phyloP scores from a whole-genome alignment of 2,113 vertebrate genomes.

The Microcebus murinus region DNA sequence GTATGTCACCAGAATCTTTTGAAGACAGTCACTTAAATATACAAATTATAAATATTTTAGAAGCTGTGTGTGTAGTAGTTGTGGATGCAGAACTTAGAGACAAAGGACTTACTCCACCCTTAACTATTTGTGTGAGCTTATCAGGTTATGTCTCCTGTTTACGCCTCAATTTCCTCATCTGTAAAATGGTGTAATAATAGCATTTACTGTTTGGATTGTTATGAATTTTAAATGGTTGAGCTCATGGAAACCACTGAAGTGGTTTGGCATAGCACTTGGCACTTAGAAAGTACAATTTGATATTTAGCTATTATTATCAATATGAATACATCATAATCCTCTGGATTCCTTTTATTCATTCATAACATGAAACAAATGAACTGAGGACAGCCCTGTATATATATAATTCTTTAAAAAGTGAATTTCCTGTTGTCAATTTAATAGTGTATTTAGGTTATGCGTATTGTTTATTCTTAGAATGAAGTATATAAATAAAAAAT shows the following conservation, averaged over 20 bases:
- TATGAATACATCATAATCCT: neutral
- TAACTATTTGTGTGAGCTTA: neutral
- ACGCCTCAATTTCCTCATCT: neutral
- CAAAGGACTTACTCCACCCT: neutral
- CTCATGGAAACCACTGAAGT: neutral
- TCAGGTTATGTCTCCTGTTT: neutral
- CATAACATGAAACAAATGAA: neutral
- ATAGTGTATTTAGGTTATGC: neutral
- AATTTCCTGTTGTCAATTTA: neutral
- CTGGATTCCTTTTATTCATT: neutral
- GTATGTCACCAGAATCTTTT: neutral
- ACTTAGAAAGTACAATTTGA: neutral
- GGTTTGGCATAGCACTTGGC: neutral
- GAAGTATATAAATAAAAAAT: neutral
- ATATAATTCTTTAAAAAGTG: neutral
- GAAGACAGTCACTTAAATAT: neutral
- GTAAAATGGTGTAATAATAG: neutral
- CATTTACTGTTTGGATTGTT: neutral
- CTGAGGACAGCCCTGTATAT: neutral
- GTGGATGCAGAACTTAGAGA: neutral
- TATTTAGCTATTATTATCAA: neutral
- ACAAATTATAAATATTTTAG: neutral
- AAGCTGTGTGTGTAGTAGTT: neutral
- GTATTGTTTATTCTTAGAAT: neutral
- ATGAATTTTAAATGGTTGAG: neutral